These are phyloP conservation scores for Macrophya annulata DNA, from an alignment of 2,888 invertebrate genomes.

Conservation along the genomic window DNA sequence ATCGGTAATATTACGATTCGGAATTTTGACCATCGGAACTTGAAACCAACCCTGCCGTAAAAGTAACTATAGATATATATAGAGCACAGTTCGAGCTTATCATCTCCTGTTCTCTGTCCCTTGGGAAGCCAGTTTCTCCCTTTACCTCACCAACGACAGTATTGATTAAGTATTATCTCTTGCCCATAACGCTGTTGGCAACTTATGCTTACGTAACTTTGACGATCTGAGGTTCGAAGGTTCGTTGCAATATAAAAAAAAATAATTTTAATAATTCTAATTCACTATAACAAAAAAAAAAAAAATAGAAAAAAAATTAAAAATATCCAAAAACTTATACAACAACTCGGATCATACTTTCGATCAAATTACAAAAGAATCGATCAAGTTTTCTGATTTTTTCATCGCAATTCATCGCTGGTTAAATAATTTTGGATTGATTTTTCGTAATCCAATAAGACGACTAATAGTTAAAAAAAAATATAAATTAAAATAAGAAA, in stretches of 20 bases:
- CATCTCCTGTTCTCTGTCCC: conserved; percentile 55
- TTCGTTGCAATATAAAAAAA: background rate
- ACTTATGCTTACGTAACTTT: background rate
- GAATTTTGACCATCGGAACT: too few species aligned
- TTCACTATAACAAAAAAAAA: background rate
- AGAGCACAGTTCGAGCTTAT: conserved; percentile 44
- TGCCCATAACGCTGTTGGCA: conserved; percentile 31
- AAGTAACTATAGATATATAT: background rate
- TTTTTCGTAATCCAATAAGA: background rate
- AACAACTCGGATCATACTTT: background rate
- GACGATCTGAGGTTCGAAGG: background rate
- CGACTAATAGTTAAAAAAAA: background rate
- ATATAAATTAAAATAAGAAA: background rate
- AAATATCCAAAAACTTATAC: background rate
- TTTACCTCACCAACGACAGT: conserved; percentile 32
- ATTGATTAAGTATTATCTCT: conserved; percentile 58
- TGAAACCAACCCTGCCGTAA: background rate
- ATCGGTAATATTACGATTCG: too few species aligned
- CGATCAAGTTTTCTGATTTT: background rate
- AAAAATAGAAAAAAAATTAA: background rate
- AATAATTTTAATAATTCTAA: background rate
- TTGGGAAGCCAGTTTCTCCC: background rate
- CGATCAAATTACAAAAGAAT: background rate
- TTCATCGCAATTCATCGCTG: background rate
- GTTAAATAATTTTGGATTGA: background rate